phyloP scores from a whole-genome alignment of 2,888 invertebrate genomes.

The Tipula helvola region DNA sequence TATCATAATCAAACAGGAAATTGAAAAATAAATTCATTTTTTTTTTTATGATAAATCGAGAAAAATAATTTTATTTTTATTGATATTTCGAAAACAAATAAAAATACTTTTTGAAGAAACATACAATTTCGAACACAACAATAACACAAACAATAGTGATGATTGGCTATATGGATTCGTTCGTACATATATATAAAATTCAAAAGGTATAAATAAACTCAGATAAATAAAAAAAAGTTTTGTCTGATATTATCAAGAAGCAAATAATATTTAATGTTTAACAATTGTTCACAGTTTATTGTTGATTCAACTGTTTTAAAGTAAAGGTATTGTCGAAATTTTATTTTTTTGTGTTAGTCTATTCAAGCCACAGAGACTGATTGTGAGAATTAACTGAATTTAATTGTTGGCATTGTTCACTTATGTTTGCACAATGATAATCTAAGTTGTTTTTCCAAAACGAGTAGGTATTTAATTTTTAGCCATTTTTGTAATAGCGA shows the following conservation, averaged over 20 bases:
- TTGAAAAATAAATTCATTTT: background rate
- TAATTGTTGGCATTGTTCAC: background rate
- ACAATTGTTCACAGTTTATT: background rate
- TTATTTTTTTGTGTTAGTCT: background rate
- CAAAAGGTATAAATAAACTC: background rate
- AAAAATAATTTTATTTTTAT: background rate
- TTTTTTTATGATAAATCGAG: background rate
- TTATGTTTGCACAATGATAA: background rate
- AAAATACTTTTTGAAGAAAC: background rate
- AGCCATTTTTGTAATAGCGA: background rate
- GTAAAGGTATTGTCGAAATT: background rate
- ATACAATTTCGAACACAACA: background rate
- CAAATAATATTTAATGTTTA: background rate
- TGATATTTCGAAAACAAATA: background rate
- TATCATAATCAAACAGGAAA: slow-evolving; percentile 4
- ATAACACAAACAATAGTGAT: background rate
- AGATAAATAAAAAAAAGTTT: background rate
- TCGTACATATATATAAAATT: background rate
- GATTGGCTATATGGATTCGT: background rate
- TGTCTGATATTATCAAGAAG: background rate
- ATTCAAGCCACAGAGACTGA: background rate
- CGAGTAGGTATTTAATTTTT: background rate
- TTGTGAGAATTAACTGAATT: background rate
- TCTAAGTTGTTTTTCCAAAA: background rate
- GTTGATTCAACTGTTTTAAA: background rate